Percentiles rank a stretch among this genome's conserved stretches.
phyloP scores from a whole-genome alignment of 2,888 invertebrate genomes.

The Drosophila prostipennis region DNA sequence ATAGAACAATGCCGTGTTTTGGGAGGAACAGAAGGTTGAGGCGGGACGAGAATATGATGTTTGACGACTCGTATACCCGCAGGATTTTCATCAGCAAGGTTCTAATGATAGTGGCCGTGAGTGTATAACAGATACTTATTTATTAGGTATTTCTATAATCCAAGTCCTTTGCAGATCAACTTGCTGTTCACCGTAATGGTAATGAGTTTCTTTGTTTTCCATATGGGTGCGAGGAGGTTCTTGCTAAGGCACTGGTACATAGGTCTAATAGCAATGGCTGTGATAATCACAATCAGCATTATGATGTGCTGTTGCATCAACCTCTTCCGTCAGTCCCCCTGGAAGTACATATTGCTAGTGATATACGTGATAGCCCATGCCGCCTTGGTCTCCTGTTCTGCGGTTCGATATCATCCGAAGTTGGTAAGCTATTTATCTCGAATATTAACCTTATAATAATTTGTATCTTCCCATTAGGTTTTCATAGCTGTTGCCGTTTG shows the following conservation, averaged over 20 bases:
- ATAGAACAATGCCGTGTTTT: too few species aligned
- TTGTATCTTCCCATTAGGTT: conserved; percentile 33
- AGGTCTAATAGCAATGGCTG: neutral
- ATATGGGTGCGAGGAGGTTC: neutral
- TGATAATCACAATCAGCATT: neutral
- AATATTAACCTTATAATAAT: too few species aligned
- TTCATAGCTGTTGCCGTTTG: conserved; percentile 42
- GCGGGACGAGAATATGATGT: too few species aligned
- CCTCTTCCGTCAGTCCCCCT: neutral
- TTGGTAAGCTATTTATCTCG: neutral
- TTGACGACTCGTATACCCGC: too few species aligned
- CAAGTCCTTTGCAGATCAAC: neutral
- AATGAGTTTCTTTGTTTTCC: neutral
- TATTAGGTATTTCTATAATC: too few species aligned
- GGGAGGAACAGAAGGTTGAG: too few species aligned
- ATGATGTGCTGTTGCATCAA: conserved; percentile 9
- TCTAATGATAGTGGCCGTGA: too few species aligned
- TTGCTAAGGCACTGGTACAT: neutral
- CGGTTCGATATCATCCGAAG: neutral
- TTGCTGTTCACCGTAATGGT: conserved; percentile 2
- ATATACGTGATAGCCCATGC: conserved; percentile 5
- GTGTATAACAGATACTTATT: too few species aligned
- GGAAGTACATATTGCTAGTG: conserved; percentile 3
- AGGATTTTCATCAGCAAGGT: too few species aligned
- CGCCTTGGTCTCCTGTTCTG: neutral